These are phyloP conservation scores for Pseudomyrmex dendroicus DNA, from an alignment of 1,140 invertebrate genomes.

Conservation along the genomic window DNA sequence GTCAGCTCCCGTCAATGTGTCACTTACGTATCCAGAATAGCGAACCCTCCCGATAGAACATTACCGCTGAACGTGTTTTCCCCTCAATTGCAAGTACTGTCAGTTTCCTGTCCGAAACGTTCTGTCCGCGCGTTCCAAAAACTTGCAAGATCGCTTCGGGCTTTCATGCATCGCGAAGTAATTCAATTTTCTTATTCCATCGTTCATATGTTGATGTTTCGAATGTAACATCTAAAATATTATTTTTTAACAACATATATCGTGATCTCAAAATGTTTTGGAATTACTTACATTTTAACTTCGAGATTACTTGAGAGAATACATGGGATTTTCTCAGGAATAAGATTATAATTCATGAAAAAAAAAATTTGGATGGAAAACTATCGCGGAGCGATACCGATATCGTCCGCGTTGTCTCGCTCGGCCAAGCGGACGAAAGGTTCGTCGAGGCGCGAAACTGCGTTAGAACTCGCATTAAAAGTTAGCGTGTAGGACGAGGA, in stretches of 20 bases:
- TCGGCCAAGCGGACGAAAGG: conserved; percentile 41
- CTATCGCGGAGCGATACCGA: background rate
- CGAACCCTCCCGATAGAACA: conserved; percentile 75
- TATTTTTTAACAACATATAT: background rate
- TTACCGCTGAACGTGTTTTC: conserved; percentile 77
- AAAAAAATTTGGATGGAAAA: conserved; percentile 6
- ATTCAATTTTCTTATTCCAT: background rate
- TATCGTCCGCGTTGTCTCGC: conserved; percentile 39
- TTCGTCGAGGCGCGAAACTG: conserved; percentile 64
- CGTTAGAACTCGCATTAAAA: conserved; percentile 77
- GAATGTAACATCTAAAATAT: background rate
- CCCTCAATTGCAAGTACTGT: conserved; percentile 78
- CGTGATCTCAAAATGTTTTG: no score
- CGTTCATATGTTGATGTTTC: background rate
- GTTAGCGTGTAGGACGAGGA: conserved; percentile 58
- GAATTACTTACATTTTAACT: background rate
- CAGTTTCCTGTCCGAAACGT: conserved; percentile 76
- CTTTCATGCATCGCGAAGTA: conserved; percentile 53
- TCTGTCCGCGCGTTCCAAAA: conserved; percentile 75
- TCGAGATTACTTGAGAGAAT: background rate
- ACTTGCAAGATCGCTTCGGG: conserved; percentile 54
- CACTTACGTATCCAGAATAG: conserved; percentile 83
- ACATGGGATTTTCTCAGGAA: background rate
- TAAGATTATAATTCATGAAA: conserved; percentile 23
- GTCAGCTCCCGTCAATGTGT: conserved; percentile 85